Percentiles rank a stretch among this genome's conserved stretches.
phyloP scores from a whole-genome alignment of 1,140 invertebrate genomes.

The Lepidurus couesii region DNA sequence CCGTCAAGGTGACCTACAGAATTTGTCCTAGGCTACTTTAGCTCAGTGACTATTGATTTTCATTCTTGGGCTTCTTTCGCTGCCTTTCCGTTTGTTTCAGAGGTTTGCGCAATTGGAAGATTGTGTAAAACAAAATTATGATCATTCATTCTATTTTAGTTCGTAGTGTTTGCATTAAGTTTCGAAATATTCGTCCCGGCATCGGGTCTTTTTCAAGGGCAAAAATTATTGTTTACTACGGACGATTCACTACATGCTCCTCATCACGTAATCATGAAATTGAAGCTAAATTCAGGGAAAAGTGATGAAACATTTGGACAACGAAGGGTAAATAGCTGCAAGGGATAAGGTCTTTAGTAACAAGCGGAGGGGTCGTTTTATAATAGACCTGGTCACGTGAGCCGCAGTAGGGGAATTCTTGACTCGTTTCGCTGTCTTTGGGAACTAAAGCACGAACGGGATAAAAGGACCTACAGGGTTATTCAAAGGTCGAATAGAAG shows the following conservation, averaged over 20 bases:
- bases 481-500: constrained; percentile 11
- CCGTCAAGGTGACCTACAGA: constrained; percentile 13
- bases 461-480: not conserved
- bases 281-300: not conserved
- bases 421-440: not conserved
- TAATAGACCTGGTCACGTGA: constrained; percentile 5
- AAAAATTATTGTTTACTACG: not conserved
- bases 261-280: not conserved
- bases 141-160: not conserved
- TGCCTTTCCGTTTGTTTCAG: not conserved
- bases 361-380: not conserved
- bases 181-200: not conserved
- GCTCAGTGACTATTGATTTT: constrained; percentile 1
- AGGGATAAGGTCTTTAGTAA: not conserved
- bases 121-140: not conserved
- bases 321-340: not conserved
- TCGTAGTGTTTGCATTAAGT: not conserved
- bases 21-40: not conserved
- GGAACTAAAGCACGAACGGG: not conserved
- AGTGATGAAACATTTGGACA: not conserved
- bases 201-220: not conserved
- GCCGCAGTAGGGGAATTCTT: not conserved
- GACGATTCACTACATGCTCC: not conserved
- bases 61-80: not conserved
- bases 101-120: not conserved